Conservation (phyloP, 2,888 invertebrate genomes). For the Drosophila mercatorum region DNA sequence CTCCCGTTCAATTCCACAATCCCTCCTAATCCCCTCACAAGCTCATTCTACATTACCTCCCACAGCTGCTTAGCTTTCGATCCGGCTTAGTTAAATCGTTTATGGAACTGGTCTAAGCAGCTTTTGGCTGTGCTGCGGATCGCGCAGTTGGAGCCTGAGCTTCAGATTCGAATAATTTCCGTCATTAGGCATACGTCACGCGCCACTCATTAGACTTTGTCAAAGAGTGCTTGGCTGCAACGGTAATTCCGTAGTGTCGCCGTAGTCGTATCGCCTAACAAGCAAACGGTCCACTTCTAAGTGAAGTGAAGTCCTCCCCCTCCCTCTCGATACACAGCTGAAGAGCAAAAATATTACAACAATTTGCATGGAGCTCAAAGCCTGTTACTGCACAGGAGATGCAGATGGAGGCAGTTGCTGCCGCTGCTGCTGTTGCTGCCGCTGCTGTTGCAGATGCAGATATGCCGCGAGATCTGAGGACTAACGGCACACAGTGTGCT, state of each 20-base stretch:
- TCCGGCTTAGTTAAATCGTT: background rate
- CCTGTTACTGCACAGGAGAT: constrained; percentile 63
- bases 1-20: background rate
- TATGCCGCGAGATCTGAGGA: constrained; percentile 57
- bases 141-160: constrained; percentile 15
- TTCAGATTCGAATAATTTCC: constrained; percentile 42
- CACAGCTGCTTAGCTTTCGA: constrained; percentile 7
- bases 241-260: constrained; percentile 75
- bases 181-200: constrained; percentile 62
- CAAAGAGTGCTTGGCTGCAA: constrained; percentile 45
- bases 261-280: constrained; percentile 70
- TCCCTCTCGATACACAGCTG: constrained; percentile 27
- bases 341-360: constrained; percentile 71
- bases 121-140: constrained; percentile 14
- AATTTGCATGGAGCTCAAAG: constrained; percentile 68
- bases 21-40: background rate
- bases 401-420: constrained; percentile 5
- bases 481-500: constrained; percentile 73
- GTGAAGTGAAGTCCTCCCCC: constrained; percentile 24
- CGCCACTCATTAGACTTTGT: constrained; percentile 45
- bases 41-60: constrained; percentile 10
- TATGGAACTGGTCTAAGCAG: background rate
- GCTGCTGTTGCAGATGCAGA: constrained; percentile 64
- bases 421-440: background rate
- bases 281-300: constrained; percentile 75